Evolutionary conservation across 2,113 vertebrate species (phyloP).

Genomic region (Oxyruncus cristatus): DNA sequence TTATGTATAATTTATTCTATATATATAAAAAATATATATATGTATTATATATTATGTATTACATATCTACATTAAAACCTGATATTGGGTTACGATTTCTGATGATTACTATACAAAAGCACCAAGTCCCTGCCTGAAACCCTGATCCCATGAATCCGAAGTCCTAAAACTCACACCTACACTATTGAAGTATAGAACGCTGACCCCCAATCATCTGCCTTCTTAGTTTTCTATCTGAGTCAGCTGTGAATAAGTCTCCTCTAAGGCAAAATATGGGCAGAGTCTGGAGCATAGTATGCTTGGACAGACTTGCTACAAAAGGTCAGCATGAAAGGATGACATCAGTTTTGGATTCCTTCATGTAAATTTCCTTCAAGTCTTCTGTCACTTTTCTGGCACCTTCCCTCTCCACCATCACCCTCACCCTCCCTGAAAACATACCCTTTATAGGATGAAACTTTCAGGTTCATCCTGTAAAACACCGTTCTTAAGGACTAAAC

Average conservation of each 20-base stretch:
- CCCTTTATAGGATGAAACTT: not conserved
- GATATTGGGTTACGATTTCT: not conserved
- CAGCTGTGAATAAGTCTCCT: not conserved
- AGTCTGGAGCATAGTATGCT: not conserved
- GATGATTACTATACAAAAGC: not conserved
- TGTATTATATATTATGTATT: rapidly evolving
- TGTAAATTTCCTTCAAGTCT: not conserved
- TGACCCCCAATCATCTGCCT: rapidly evolving
- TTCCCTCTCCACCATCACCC: not conserved
- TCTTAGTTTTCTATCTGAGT: not conserved
- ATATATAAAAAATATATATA: not conserved
- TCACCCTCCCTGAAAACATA: not conserved
- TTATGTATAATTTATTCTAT: too few relatives aligned
- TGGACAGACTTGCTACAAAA: not conserved
- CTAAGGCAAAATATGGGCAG: not conserved
- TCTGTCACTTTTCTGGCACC: not conserved
- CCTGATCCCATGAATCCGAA: not conserved
- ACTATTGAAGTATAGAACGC: not conserved
- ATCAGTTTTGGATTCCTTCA: not conserved
- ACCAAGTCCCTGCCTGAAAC: not conserved
- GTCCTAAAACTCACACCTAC: not conserved
- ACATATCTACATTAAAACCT: not conserved
- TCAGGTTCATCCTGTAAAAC: not conserved
- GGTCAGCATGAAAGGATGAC: not conserved
- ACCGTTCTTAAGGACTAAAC: not conserved